Conservation (phyloP, 2,113 vertebrate species). For the Cottus gobio region DNA sequence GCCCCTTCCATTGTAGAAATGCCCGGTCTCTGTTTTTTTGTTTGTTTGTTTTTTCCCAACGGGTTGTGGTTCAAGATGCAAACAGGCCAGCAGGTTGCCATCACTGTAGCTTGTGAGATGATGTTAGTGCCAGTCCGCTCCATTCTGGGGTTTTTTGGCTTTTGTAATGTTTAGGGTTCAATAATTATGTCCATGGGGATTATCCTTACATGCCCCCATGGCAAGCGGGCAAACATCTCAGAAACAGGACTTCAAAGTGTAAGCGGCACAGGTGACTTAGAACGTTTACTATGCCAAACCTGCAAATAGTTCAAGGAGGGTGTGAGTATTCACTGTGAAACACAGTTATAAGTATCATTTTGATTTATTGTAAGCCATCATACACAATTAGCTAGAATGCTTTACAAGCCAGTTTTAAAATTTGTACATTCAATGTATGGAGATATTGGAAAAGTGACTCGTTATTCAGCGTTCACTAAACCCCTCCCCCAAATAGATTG, state of each 20-base stretch:
- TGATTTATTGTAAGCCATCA: slow-evolving; percentile 56
- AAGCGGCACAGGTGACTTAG: slow-evolving; percentile 95
- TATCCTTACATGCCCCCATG: slow-evolving; percentile 94
- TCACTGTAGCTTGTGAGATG: slow-evolving; percentile 86
- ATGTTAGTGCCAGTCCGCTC: slow-evolving; percentile 96
- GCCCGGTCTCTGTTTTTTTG: slow-evolving; percentile 73
- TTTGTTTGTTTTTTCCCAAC: slow-evolving; percentile 68
- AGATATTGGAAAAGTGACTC: slow-evolving; percentile 40
- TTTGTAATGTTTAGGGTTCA: slow-evolving; percentile 82
- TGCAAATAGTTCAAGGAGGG: slow-evolving; percentile 98
- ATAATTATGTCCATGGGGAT: slow-evolving; percentile 93
- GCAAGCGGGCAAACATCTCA: slow-evolving; percentile 97
- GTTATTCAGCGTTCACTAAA: not conserved
- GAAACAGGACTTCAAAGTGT: slow-evolving; percentile 97
- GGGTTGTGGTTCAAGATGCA: slow-evolving; percentile 89
- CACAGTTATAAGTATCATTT: slow-evolving; percentile 61
- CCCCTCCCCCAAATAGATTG: not conserved
- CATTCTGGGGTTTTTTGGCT: slow-evolving; percentile 75
- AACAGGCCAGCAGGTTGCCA: slow-evolving; percentile 88
- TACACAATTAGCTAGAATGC: slow-evolving; percentile 53
- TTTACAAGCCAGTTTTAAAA: slow-evolving; percentile 66
- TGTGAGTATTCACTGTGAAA: slow-evolving; percentile 87
- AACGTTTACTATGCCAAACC: slow-evolving; percentile 98
- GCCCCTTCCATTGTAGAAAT: slow-evolving; percentile 83
- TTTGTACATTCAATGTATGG: slow-evolving; percentile 63